Evolutionary conservation across 2,113 vertebrate genomes (phyloP).

Genomic region (Toxostoma redivivum): DNA sequence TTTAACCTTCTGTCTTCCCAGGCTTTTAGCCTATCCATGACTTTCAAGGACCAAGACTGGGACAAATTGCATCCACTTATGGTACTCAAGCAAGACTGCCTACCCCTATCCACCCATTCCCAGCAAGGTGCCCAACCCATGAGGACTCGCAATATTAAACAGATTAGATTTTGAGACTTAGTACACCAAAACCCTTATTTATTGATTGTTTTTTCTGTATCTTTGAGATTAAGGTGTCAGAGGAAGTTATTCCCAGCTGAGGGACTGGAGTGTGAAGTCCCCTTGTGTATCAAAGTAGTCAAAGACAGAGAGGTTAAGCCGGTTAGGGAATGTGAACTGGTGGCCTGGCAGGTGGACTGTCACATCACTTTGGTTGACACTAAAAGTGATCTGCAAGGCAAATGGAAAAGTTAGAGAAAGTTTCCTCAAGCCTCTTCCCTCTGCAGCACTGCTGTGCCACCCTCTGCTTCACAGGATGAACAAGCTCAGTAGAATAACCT

Average conservation of each 20-base stretch:
- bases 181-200: constrained; percentile 47
- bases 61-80: neutral
- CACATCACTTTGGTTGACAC: constrained; percentile 54
- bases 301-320: constrained; percentile 53
- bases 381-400: constrained; percentile 58
- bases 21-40: neutral
- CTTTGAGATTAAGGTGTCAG: neutral
- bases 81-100: neutral
- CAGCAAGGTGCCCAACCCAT: neutral
- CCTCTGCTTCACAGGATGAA: neutral
- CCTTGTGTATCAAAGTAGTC: constrained; percentile 61
- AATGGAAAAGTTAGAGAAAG: neutral
- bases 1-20: neutral
- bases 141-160: neutral
- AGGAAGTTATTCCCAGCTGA: constrained; percentile 63
- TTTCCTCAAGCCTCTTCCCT: neutral
- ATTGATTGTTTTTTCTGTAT: constrained; percentile 24
- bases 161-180: neutral
- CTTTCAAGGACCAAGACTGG: neutral
- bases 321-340: constrained; percentile 73
- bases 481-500: neutral
- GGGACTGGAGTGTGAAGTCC: constrained; percentile 59
- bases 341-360: constrained; percentile 63
- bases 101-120: neutral
- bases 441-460: neutral